phyloP scores from a whole-genome alignment of 2,888 invertebrate genomes.

The Sisyra nigra region DNA sequence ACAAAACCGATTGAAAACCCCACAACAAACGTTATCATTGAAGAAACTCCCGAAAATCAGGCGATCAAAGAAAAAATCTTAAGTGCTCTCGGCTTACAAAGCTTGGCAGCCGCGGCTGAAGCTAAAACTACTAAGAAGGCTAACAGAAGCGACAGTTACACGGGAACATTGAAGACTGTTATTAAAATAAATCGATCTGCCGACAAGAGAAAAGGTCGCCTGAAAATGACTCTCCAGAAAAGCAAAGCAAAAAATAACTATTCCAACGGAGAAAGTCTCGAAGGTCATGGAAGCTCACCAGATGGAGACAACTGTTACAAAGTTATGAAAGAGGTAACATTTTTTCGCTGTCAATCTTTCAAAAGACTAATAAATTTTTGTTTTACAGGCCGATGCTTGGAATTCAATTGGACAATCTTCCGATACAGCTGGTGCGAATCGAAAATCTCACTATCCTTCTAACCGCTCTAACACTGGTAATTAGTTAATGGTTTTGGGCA shows the following conservation, averaged over 20 bases:
- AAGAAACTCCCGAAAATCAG: conserved; percentile 17
- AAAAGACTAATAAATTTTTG: conserved; percentile 9
- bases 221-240: conserved; percentile 68
- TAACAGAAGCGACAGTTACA: conserved; percentile 30
- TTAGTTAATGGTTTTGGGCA: conserved; percentile 28
- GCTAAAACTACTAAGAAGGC: conserved; percentile 27
- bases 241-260: conserved; percentile 37
- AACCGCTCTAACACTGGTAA: conserved; percentile 49
- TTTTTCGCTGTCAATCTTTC: conserved; percentile 9
- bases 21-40: conserved; percentile 18
- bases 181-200: conserved; percentile 52
- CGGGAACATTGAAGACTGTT: conserved; percentile 70
- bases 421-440: conserved; percentile 45
- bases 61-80: conserved; percentile 52
- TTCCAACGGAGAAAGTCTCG: conserved; percentile 27
- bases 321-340: conserved; percentile 48
- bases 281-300: conserved; percentile 17
- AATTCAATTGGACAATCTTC: conserved; percentile 25
- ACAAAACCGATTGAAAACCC: conserved; percentile 15
- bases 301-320: conserved; percentile 37
- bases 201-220: conserved; percentile 44
- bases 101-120: conserved; percentile 56
- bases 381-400: conserved; percentile 16
- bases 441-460: conserved; percentile 61
- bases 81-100: conserved; percentile 56